Base-by-base conservation (phyloP, 2,113 vertebrate genomes). In the Thinocorus orbignyianus region DNA sequence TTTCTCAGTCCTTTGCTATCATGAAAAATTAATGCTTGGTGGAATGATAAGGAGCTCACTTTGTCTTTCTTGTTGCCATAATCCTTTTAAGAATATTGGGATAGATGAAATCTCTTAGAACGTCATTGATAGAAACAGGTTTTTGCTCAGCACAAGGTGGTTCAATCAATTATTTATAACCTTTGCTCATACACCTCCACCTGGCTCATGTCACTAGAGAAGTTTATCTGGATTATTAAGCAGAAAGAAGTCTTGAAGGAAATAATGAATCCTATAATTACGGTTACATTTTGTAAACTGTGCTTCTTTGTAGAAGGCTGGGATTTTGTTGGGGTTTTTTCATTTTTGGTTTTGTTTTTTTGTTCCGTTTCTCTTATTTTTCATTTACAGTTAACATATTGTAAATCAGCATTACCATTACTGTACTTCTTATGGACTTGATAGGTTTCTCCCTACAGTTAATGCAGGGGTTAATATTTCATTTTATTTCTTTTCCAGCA, bases 161-260 rank as follows among this genome's bases (percentile, higher is more conserved):
- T 93, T 90, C 51, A 70, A 80, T 92, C 70, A 94, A 94, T 96
- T 95, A 94, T 81, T 86, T 77, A 93, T 80, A 88, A 72, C 10
- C 23, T 94, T 95, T 92, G 14, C 35, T 88, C 46, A 41, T 71
- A 89, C 52, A 65, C 37, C 91, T 87, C 23, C 28, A 89, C n/a
- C n/a, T 96, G 55, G 41, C 30, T 69, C 35, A 39, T 77, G 42
- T 9, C 15, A 70, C 19, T 76, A 37, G 9, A 92, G 19, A 71
- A 71, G 16, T 89, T 95, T 77, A 54, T 86, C 28, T 84, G 41
- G 57, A 80, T 62, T 92, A 69, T 92, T 90, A 84, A 83, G 52
- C 6, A 92, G 23, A 82, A 95, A 44, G 14, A 60, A 77, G 2
- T 39, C 65, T 77, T 78, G 17, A 82, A 95, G 25, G 26, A 83